These are phyloP conservation scores for Frieseomelitta varia DNA, from an alignment of 1,140 invertebrate species.

Conservation along the genomic window DNA sequence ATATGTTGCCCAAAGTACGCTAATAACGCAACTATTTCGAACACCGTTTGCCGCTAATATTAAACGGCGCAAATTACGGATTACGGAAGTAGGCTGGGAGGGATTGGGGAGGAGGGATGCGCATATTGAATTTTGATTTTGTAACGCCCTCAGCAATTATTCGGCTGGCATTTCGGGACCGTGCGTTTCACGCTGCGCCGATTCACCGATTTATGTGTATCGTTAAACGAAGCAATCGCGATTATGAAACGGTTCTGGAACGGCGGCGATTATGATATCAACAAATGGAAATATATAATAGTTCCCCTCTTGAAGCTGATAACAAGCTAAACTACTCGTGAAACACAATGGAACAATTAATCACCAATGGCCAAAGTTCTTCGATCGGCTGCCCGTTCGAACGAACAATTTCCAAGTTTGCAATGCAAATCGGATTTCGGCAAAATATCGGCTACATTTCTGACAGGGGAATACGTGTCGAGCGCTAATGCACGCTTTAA, in stretches of 20 bases:
- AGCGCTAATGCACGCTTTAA: neutral
- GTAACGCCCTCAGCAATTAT: conserved; percentile 29
- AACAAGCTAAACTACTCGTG: conserved; percentile 18
- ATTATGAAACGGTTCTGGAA: conserved; percentile 39
- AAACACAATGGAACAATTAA: conserved; percentile 16
- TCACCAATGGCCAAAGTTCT: conserved; percentile 14
- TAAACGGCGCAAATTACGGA: conserved; percentile 35
- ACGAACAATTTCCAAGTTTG: conserved; percentile 4
- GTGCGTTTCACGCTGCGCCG: conserved; percentile 26
- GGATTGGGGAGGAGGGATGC: too few relatives aligned
- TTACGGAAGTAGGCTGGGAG: neutral
- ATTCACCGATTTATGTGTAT: conserved; percentile 55
- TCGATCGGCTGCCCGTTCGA: neutral
- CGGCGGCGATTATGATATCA: neutral
- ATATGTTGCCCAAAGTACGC: neutral
- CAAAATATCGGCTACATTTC: neutral
- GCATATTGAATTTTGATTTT: conserved; percentile 50
- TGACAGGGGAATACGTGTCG: neutral
- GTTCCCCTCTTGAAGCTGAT: neutral
- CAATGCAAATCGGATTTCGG: conserved; percentile 12
- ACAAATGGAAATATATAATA: conserved; percentile 15
- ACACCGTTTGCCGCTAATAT: neutral
- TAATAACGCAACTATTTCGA: conserved; percentile 23
- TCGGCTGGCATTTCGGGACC: conserved; percentile 6
- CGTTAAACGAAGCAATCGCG: conserved; percentile 49